Conservation (phyloP, 2,113 vertebrate species). For the Gorilla gorilla region DNA sequence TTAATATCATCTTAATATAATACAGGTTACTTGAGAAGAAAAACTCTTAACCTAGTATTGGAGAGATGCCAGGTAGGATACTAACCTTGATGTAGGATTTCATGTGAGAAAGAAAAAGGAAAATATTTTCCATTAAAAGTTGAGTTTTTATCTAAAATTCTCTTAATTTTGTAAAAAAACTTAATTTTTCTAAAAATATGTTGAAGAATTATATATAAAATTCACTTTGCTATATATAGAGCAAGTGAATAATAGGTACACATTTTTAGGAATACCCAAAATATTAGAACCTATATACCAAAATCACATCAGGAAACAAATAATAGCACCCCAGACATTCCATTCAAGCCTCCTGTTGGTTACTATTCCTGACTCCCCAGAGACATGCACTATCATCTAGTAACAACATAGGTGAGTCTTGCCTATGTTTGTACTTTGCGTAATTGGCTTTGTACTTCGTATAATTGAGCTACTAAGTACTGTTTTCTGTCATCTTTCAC, state of each 20-base stretch:
- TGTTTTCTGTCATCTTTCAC: not conserved
- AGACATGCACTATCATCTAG: fast-evolving
- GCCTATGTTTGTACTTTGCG: not conserved
- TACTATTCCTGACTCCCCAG: not conserved
- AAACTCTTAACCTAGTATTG: not conserved
- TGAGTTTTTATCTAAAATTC: not conserved
- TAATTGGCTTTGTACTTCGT: not conserved
- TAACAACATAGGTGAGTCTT: not conserved
- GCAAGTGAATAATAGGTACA: not conserved
- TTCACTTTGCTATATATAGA: not conserved
- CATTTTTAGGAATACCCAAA: not conserved
- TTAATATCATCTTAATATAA: not conserved
- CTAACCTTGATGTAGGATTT: not conserved
- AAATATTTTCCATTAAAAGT: not conserved
- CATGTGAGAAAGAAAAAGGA: not conserved
- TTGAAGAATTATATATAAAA: too few species aligned
- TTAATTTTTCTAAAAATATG: too few species aligned
- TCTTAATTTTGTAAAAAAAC: not conserved
- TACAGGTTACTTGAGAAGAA: not conserved
- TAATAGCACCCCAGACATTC: not conserved
- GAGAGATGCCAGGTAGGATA: not conserved
- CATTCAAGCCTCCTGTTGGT: not conserved
- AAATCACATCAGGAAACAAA: not conserved
- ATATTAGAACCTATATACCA: not conserved
- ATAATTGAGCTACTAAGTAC: not conserved